Evolutionary conservation across 2,888 invertebrate species (phyloP).

Genomic region (Trachelus iudaicus): DNA sequence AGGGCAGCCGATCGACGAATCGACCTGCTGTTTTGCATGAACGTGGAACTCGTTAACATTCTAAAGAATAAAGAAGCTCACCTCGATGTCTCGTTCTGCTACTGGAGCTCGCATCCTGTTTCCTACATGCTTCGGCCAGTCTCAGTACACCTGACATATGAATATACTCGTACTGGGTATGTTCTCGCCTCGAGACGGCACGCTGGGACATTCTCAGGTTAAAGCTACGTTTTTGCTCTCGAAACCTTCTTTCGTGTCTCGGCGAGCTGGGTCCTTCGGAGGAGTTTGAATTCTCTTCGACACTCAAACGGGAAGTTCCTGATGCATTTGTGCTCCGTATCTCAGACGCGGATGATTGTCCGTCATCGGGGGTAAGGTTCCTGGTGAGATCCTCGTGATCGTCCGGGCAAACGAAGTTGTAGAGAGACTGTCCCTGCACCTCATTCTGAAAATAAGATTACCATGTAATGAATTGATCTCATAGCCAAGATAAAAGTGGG

Average conservation of each 20-base stretch:
- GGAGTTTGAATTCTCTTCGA: slow-evolving; percentile 70
- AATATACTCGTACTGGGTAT: slow-evolving; percentile 67
- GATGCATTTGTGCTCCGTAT: slow-evolving; percentile 24
- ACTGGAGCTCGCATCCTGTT: slow-evolving; percentile 24
- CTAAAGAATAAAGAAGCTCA: slow-evolving; percentile 11
- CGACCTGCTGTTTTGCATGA: neutral
- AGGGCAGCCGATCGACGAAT: neutral
- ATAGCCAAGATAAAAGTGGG: neutral
- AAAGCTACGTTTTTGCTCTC: slow-evolving; percentile 64
- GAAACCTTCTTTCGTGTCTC: slow-evolving; percentile 29
- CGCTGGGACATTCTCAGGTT: slow-evolving; percentile 66
- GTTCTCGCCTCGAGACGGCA: slow-evolving; percentile 65
- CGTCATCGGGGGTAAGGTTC: slow-evolving; percentile 69
- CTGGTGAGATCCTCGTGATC: slow-evolving; percentile 80
- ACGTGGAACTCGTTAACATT: neutral
- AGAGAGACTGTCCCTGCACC: slow-evolving; percentile 83
- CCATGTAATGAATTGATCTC: neutral
- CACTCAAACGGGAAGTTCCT: slow-evolving; percentile 35
- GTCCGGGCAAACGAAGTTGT: slow-evolving; percentile 83
- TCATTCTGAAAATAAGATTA: slow-evolving; percentile 74
- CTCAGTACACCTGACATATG: slow-evolving; percentile 66
- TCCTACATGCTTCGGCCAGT: slow-evolving; percentile 51
- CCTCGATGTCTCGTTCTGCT: slow-evolving; percentile 36
- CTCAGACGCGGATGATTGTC: slow-evolving; percentile 60
- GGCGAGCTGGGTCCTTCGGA: slow-evolving; percentile 40